phyloP scores from a whole-genome alignment of 2,113 vertebrate species.

The Cepphus grylle region DNA sequence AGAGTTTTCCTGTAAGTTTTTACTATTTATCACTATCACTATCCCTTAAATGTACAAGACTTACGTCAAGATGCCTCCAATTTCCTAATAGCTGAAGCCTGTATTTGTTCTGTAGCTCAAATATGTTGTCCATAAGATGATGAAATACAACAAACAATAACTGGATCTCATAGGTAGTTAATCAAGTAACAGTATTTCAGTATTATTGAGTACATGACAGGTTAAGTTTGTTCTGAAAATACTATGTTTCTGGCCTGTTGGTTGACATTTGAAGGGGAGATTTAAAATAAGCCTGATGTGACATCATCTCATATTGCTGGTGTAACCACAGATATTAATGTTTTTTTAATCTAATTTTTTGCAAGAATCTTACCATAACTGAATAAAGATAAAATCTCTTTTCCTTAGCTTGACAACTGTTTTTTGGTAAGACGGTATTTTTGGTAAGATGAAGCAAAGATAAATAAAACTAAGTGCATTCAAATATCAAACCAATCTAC shows the following conservation, averaged over 20 bases:
- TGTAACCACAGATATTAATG: neutral
- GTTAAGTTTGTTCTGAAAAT: neutral
- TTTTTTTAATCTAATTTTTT: neutral
- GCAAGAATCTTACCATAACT: neutral
- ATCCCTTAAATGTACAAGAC: neutral
- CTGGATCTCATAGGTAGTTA: neutral
- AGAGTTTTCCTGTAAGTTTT: neutral
- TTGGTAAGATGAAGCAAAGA: neutral
- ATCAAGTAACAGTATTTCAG: neutral
- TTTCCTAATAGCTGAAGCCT: neutral
- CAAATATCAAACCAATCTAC: neutral
- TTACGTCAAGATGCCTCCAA: neutral
- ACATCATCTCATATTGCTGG: neutral
- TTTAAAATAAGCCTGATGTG: neutral
- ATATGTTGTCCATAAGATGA: neutral
- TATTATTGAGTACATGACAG: neutral
- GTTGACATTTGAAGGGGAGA: neutral
- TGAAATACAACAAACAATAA: neutral
- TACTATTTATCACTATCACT: neutral
- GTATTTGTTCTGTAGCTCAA: neutral
- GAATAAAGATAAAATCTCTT: neutral
- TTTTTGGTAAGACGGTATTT: neutral
- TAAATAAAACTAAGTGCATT: neutral
- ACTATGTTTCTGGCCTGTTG: neutral
- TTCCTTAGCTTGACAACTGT: neutral